Conservation (phyloP, 2,113 vertebrate genomes). For the Panurus biarmicus region DNA sequence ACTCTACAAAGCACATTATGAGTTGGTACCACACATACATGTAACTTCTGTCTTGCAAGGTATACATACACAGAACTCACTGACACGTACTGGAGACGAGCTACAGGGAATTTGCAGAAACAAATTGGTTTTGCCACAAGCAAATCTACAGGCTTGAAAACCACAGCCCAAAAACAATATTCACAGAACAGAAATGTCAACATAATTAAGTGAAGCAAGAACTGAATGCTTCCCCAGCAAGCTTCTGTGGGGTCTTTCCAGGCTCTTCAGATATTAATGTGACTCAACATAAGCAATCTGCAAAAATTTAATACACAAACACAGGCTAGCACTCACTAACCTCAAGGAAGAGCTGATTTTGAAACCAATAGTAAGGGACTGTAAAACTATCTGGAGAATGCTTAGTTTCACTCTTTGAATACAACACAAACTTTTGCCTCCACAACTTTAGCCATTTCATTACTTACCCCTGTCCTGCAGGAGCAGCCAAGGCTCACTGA, state of each 20-base stretch:
- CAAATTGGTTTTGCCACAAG: not conserved
- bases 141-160: not conserved
- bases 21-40: not conserved
- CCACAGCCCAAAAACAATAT: not conserved
- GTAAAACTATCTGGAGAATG: not conserved
- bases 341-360: not conserved
- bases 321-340: not conserved
- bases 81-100: not conserved
- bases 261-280: not conserved
- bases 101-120: not conserved
- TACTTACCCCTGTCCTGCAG: slow-evolving; percentile 66
- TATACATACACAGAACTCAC: not conserved
- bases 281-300: not conserved
- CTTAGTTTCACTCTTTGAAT: not conserved
- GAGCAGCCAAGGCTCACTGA: slow-evolving; percentile 70
- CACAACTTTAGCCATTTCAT: not conserved
- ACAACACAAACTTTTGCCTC: not conserved
- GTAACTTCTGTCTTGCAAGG: not conserved
- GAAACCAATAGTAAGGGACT: not conserved
- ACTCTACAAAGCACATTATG: not conserved
- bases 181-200: not conserved
- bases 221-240: not conserved
- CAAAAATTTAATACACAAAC: not conserved
- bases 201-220: not conserved
- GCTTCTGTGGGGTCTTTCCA: not conserved